Evolutionary conservation across 2,113 vertebrate genomes (phyloP).

Genomic region (Progne subis): DNA sequence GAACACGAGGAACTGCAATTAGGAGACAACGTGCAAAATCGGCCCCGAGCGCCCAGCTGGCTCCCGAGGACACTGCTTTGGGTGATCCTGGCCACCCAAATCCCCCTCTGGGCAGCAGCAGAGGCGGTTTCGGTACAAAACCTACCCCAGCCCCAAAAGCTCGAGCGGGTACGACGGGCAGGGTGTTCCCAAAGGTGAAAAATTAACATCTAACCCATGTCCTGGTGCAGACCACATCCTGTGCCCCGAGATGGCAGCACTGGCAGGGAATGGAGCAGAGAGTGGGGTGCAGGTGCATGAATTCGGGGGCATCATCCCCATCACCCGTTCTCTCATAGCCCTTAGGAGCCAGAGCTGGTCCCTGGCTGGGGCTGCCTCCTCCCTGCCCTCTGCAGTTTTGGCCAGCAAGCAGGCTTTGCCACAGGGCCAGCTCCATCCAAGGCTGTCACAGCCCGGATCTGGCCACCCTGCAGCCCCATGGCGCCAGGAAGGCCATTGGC

Average conservation of each 20-base stretch:
- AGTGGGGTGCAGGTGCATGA: neutral
- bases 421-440: neutral
- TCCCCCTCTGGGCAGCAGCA: neutral
- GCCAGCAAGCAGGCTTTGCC: neutral
- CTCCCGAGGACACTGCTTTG: neutral
- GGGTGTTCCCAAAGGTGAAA: neutral
- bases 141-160: neutral
- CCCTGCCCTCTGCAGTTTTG: neutral
- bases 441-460: rapidly evolving
- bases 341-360: rapidly evolving
- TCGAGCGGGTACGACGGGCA: rapidly evolving
- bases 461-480: neutral
- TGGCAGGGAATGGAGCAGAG: neutral
- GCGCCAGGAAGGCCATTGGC: neutral
- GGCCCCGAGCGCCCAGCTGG: neutral
- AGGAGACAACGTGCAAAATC: neutral
- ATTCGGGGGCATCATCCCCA: neutral
- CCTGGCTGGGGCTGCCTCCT: neutral
- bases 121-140: neutral
- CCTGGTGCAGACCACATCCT: neutral
- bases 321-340: neutral
- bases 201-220: neutral
- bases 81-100: neutral
- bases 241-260: neutral
- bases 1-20: neutral